Conservation (phyloP, 2,113 vertebrate species). For the Nanorana parkeri region DNA sequence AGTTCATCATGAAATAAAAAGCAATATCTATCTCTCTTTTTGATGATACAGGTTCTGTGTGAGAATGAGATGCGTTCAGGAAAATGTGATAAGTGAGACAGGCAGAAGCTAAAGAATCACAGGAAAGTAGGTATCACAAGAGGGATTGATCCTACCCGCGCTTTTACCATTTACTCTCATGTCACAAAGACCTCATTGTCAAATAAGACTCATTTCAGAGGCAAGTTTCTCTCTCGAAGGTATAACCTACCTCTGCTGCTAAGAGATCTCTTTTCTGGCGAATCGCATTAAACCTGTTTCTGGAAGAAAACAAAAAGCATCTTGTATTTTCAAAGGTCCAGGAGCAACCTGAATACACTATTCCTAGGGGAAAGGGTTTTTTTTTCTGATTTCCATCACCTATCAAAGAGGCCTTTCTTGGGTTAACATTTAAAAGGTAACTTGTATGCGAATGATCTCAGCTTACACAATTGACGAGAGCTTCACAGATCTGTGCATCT, state of each 20-base stretch:
- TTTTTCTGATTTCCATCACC: slow-evolving; percentile 75
- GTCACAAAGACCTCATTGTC: slow-evolving; percentile 76
- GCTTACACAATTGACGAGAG: slow-evolving; percentile 67
- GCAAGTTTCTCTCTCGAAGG: slow-evolving; percentile 76
- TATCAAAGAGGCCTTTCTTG: slow-evolving; percentile 82
- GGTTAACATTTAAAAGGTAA: slow-evolving; percentile 70
- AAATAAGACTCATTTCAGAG: slow-evolving; percentile 69
- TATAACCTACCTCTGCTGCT: slow-evolving; percentile 93
- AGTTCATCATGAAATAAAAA: slow-evolving; percentile 20
- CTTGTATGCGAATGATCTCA: slow-evolving; percentile 55
- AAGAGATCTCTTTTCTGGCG: slow-evolving; percentile 96
- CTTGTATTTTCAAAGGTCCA: slow-evolving; percentile 80
- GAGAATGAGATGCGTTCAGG: slow-evolving; percentile 52
- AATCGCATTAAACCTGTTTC: slow-evolving; percentile 93
- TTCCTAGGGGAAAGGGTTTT: slow-evolving; percentile 72
- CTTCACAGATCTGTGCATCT: slow-evolving; percentile 60
- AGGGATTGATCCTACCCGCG: slow-evolving; percentile 57
- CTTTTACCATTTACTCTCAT: slow-evolving; percentile 59
- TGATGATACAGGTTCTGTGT: slow-evolving; percentile 33
- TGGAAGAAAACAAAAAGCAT: slow-evolving; percentile 84
- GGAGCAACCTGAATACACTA: slow-evolving; percentile 74
- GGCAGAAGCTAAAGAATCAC: slow-evolving; percentile 39
- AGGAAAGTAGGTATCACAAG: slow-evolving; percentile 56
- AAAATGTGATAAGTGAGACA: slow-evolving; percentile 53
- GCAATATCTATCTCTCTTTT: slow-evolving; percentile 30